Conservation (phyloP, 1,140 invertebrate species). For the Antheraea pernyi region DNA sequence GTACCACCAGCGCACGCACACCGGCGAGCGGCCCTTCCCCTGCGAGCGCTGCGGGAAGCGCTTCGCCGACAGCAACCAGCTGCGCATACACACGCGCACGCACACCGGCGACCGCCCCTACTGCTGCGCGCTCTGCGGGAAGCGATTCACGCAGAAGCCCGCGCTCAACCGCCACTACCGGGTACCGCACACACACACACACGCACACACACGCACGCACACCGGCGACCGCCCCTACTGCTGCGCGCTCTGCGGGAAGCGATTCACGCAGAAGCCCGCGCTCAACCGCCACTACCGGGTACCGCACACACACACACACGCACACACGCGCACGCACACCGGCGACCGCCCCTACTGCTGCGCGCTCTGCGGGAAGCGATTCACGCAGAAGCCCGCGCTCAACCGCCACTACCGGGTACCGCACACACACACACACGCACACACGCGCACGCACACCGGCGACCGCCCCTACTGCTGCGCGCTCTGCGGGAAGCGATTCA, state of each 20-base stretch:
- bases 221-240: conserved; percentile 22
- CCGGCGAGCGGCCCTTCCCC: conserved; percentile 72
- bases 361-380: conserved; percentile 36
- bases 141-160: conserved; percentile 50
- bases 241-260: conserved; percentile 36
- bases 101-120: conserved; percentile 24
- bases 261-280: conserved; percentile 52
- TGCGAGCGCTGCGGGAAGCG: conserved; percentile 70
- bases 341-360: conserved; percentile 28
- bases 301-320: background rate
- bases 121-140: conserved; percentile 34
- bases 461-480: conserved; percentile 27
- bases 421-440: too few relatives aligned
- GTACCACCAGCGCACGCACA: conserved; percentile 56
- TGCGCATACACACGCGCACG: conserved; percentile 22
- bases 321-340: conserved; percentile 9
- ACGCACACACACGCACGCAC: conserved; percentile 9
- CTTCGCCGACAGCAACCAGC: conserved; percentile 45
- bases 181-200: conserved; percentile 22
- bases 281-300: conserved; percentile 52
- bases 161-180: conserved; percentile 50
- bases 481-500: conserved; percentile 42
- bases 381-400: conserved; percentile 52
- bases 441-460: conserved; percentile 22
- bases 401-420: conserved; percentile 49